Evolutionary conservation across 2,888 invertebrate species (phyloP), one percentile per base, ranked within the genome.

Genomic region (Muschampia plurimacula): DNA sequence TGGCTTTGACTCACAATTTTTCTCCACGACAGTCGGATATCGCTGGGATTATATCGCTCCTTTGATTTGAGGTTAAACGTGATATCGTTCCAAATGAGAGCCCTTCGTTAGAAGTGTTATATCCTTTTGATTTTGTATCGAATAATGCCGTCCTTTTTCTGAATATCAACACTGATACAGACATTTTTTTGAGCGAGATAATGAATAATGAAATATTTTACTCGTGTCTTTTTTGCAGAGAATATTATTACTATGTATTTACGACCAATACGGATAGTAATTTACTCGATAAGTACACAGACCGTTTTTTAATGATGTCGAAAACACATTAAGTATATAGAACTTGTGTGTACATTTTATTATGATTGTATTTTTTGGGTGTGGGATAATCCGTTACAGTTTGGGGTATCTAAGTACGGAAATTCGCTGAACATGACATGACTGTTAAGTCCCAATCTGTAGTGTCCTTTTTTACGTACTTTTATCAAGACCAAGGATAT

Each of bases 1-100:
- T 91, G 86, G 87, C 90, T 92, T 90, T 90, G 91, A 89, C 86
- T 90, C 86, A 86, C 89, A 89, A 91, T 91, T 91, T 91, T 86
- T 89, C 86, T 85, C 83, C 78, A 81, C 78, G 78, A 76, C 76
- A 75, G 78, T 73, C 86, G 87, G 88, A 90, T 90, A 88, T 83
- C 83, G 80, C 79, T 80, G 79, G 85, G 87, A 90, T 90, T 90
- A 89, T 91, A 88, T 87, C 89, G 87, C 86, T 87, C 88, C 85
- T 90, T 90, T 92, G 91, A 90, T 89, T 91, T 89, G 86, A 88
- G 88, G 85, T 86, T 87, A 89, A 86, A 91, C 89, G 90, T 89
- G 90, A 92, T 90, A 87, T 82, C 83, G 83, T 85, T 90, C 79
- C 85, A 86, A 89, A 91, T 89, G 89, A 88, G 83, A 77, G 77